Evolutionary conservation across 1,140 invertebrate species (phyloP), one percentile per base, ranked within the genome.

Genomic region (Drosophila lacteicornis): DNA sequence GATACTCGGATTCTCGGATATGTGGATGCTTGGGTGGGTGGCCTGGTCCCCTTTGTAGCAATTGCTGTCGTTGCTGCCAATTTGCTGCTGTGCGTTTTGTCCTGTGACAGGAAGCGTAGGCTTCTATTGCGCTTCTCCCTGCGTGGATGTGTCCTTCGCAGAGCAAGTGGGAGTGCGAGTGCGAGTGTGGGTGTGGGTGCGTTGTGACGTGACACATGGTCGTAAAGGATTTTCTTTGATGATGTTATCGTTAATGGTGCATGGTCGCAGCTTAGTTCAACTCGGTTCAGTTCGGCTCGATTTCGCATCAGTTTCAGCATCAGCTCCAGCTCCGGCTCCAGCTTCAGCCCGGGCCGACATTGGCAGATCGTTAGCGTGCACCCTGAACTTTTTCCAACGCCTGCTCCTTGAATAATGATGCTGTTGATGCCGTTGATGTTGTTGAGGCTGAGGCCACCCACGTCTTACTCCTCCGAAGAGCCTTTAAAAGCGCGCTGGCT

Each of bases 151-250:
- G 57, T 79, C 46, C 55, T 50, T 73, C 38, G 51, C 15, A 17
- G 9, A 25, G 57, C 15, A 12, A 70, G 57, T 59, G 46, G 19
- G 43, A 42, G 38, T 61, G 49, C 45, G 43, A 42, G 27, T 61
- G 49, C 40, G 46, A 40, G 13, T 36, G 42, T 22, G 47, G 17
- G 38, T 43, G n/a, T 62, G 50, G 51, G 22, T 56, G 55, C 67
- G 59, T 51, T 60, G 56, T 74, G 76, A 78, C 75, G 69, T 84
- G 77, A 83, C 75, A 87, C 63, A 83, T 77, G 79, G 69, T 88
- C 78, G 80, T 88, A 88, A 88, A 88, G 85, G 84, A 88, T 88
- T 88, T 88, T 87, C 84, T 84, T 90, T 90, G 84, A 88, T 84
- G 85, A 69, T 88, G 84, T 79, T 81, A 84, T 88, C 81, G 85